phyloP scores from a whole-genome alignment of 2,113 vertebrate species.

The Zosterops pallidus region DNA sequence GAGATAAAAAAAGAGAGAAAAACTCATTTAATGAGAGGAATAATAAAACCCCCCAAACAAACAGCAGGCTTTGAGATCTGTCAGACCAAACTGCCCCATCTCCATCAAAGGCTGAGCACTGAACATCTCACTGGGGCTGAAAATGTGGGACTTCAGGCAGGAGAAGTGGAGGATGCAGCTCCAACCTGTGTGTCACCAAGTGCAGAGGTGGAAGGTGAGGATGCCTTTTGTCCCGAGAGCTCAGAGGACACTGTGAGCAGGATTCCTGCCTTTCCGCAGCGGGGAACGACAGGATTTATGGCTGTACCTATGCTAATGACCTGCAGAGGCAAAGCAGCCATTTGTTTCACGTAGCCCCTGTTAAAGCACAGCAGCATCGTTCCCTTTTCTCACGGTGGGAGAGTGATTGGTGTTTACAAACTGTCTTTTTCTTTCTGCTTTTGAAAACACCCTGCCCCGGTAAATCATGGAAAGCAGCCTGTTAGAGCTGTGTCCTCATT shows the following conservation, averaged over 20 bases:
- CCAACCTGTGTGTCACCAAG: neutral
- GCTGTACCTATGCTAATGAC: conserved; percentile 40
- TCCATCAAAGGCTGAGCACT: neutral
- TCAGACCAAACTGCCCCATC: neutral
- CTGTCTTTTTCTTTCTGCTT: neutral
- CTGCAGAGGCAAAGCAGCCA: neutral
- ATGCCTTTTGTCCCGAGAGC: neutral
- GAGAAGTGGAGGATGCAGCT: neutral
- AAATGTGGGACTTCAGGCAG: neutral
- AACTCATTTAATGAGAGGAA: neutral
- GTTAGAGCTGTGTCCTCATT: neutral
- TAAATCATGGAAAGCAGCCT: neutral
- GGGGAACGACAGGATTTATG: neutral
- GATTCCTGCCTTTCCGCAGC: neutral
- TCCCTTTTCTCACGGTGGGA: neutral
- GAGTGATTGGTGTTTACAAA: neutral
- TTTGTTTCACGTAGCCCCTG: neutral
- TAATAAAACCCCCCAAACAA: neutral
- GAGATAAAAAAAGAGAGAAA: neutral
- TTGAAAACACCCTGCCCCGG: neutral
- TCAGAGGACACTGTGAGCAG: neutral
- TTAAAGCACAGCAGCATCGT: neutral
- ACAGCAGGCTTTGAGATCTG: neutral
- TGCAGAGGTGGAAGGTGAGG: neutral
- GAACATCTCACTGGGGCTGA: neutral